phyloP scores from a whole-genome alignment of 2,113 vertebrate genomes.

The Alethe diademata region DNA sequence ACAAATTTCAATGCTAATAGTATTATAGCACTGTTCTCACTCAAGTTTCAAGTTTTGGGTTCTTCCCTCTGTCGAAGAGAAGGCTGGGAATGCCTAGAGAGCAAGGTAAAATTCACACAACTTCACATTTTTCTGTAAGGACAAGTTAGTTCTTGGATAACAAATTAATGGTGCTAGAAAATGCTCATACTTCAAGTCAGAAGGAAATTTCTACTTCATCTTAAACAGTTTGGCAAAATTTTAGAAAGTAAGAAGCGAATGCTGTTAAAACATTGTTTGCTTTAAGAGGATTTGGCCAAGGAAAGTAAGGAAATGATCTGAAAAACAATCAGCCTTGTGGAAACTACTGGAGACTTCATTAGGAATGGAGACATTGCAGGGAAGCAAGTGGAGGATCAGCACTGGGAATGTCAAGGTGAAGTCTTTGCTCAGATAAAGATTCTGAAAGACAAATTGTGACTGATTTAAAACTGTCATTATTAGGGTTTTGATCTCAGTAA shows the following conservation, averaged over 20 bases:
- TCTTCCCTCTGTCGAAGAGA: background rate
- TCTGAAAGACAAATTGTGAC: background rate
- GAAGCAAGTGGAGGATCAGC: background rate
- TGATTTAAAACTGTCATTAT: background rate
- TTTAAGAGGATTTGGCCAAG: conserved; percentile 5
- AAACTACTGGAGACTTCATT: conserved; percentile 10
- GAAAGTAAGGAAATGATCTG: background rate
- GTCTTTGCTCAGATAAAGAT: background rate
- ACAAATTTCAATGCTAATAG: background rate
- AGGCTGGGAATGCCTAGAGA: background rate
- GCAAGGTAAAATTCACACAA: background rate
- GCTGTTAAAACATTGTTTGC: background rate
- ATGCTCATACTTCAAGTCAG: background rate
- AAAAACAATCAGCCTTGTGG: conserved; percentile 1
- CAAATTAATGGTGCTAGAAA: background rate
- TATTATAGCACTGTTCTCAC: background rate
- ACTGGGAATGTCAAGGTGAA: background rate
- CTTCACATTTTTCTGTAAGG: background rate
- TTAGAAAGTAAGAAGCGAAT: background rate
- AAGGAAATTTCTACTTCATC: background rate
- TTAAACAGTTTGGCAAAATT: background rate
- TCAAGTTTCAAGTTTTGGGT: background rate
- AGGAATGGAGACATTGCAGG: background rate
- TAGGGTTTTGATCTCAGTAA: background rate
- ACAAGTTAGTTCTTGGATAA: background rate